Percentiles rank a stretch among this genome's conserved stretches.
Evolutionary conservation across 1,140 invertebrate species (phyloP).

Genomic region (Bombus superbus): DNA sequence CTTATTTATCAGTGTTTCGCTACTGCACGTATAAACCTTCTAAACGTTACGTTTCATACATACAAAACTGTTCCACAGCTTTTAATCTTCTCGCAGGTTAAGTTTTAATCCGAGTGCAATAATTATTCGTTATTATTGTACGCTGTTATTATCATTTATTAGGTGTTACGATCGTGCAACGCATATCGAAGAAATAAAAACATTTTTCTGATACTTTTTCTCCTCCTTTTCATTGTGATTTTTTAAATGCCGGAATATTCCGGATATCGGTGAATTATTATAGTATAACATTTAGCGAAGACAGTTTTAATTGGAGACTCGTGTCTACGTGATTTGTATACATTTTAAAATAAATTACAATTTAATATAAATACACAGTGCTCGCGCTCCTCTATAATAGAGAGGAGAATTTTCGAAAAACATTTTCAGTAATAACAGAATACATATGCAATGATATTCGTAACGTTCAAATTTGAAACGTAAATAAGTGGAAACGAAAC

Average conservation of each 20-base stretch:
- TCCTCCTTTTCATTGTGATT: background rate
- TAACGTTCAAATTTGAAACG: constrained; percentile 27
- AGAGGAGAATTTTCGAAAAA: constrained; percentile 8
- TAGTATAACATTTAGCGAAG: background rate
- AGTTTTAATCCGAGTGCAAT: background rate
- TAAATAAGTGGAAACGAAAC: constrained; percentile 10
- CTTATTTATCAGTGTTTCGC: background rate
- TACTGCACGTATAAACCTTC: background rate
- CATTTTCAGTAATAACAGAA: constrained; percentile 13
- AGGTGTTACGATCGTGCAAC: too few species aligned
- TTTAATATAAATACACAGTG: too few species aligned
- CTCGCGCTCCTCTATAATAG: too few species aligned
- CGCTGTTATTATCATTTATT: too few species aligned
- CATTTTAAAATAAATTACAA: background rate
- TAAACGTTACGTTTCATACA: too few species aligned
- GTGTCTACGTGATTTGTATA: background rate
- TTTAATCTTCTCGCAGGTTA: background rate
- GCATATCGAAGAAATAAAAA: too few species aligned
- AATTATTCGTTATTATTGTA: too few species aligned
- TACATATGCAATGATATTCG: constrained; percentile 22
- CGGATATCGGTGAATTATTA: background rate
- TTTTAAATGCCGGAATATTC: background rate
- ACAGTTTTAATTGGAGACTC: background rate
- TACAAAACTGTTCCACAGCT: background rate
- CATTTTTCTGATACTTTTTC: too few species aligned